Evolutionary conservation across 1,140 invertebrate genomes (phyloP).

Genomic region (Hyphantria cunea): DNA sequence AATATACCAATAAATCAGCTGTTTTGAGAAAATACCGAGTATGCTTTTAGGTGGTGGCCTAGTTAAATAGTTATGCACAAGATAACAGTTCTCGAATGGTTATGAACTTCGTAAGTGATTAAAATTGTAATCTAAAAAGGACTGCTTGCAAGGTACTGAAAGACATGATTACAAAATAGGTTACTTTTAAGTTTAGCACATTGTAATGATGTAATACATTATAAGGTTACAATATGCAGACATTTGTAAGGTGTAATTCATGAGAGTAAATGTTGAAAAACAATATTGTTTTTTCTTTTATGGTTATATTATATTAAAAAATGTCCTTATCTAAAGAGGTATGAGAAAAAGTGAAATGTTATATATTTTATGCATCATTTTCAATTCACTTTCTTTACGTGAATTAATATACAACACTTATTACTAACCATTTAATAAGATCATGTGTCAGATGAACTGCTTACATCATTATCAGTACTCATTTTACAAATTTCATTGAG

Average conservation of each 20-base stretch:
- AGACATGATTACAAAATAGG: constrained; percentile 69
- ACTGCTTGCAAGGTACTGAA: constrained; percentile 72
- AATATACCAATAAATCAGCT: constrained; percentile 22
- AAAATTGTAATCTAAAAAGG: constrained; percentile 43
- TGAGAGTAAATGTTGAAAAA: constrained; percentile 78
- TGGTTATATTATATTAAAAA: neutral
- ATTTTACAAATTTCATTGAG: constrained; percentile 53
- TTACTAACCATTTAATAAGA: too few species aligned
- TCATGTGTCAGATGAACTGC: constrained; percentile 10
- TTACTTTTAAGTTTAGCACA: constrained; percentile 80
- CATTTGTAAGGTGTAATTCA: constrained; percentile 78
- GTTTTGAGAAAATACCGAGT: constrained; percentile 24
- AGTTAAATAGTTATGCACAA: constrained; percentile 51
- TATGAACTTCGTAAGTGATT: constrained; percentile 30
- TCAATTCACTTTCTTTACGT: too few species aligned
- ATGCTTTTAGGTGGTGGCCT: constrained; percentile 46
- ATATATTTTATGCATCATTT: too few species aligned
- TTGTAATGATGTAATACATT: constrained; percentile 77
- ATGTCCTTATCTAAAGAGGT: too few species aligned
- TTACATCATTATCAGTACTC: constrained; percentile 1
- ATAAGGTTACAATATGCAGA: constrained; percentile 78
- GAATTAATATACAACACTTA: too few species aligned
- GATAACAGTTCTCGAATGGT: constrained; percentile 30
- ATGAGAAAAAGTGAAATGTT: too few species aligned
- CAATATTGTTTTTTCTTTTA: constrained; percentile 41